Evolutionary conservation across 2,113 vertebrate species (phyloP), one percentile per base, ranked within the genome.

Genomic region (Potamarius usumacintae): DNA sequence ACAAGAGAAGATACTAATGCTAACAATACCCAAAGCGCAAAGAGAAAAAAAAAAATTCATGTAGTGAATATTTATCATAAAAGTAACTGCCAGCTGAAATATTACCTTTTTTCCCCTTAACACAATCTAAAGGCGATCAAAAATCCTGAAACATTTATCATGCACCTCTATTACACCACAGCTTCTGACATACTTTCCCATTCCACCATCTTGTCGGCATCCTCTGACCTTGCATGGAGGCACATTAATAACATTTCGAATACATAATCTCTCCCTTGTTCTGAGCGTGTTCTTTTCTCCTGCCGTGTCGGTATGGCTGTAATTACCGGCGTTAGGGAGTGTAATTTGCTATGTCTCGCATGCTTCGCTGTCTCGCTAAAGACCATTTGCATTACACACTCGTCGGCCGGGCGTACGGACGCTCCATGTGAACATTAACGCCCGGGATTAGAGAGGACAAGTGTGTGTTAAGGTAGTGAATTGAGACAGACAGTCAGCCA

Each of bases 211-310:
- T 80, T 34, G 52, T 30, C 93, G 94, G 93, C 93, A 94, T 92
- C 89, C 93, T 93, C 90, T 71, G 92, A 94, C 95, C 94, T 94
- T 94, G 93, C 91, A 90, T 65, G 92, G 90, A 92, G 93, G 89
- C 87, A 88, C 93, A 93, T 94, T 95, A 94, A 95, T 95, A 95
- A 94, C 94, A 94, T 95, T 93, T 94, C 94, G 94, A 94, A 94
- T 94, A 94, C 92, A 95, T 94, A 87, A 93, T 94, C 90, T 92
- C 89, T 91, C 89, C 84, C 94, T 93, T 95, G 94, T 95, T 95
- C 92, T 74, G 50, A 50, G 69, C 88, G 63, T 93, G 93, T 94
- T 93, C 93, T 63, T 62, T 60, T 81, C 91, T 69, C 90, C 86
- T 90, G 90, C 91, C 92, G 86, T 62, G 87, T 87, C 58, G 83